phyloP scores from a whole-genome alignment of 2,797 vertebrate species.

The Kryptopterus vitreolus region DNA sequence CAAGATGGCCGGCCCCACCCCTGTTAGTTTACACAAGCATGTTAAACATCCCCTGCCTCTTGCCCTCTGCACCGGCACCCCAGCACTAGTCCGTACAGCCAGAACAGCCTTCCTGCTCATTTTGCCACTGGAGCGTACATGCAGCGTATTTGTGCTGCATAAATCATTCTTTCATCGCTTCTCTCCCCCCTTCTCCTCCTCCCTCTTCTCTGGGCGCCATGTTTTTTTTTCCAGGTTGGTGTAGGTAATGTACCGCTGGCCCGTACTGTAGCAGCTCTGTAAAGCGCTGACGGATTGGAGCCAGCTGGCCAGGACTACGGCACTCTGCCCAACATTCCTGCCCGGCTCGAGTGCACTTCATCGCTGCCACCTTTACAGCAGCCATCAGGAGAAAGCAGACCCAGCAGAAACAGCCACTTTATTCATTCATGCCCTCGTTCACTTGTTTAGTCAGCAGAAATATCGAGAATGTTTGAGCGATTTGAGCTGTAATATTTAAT shows the following conservation, averaged over 20 bases:
- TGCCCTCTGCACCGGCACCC: slow-evolving; percentile 46
- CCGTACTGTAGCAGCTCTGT: slow-evolving; percentile 60
- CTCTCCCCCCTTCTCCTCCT: too few relatives aligned
- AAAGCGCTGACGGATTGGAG: slow-evolving; percentile 58
- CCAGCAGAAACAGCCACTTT: slow-evolving; percentile 28
- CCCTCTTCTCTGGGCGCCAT: slow-evolving; percentile 36
- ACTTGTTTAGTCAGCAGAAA: slow-evolving; percentile 43
- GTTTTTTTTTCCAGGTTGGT: slow-evolving; percentile 53
- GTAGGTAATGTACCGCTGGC: slow-evolving; percentile 49
- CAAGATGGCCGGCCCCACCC: slow-evolving; percentile 56
- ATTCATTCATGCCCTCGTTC: slow-evolving; percentile 41
- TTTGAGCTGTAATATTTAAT: slow-evolving; percentile 20
- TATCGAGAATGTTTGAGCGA: not conserved
- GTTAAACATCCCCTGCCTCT: slow-evolving; percentile 55
- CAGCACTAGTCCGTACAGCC: slow-evolving; percentile 44
- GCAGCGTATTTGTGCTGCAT: slow-evolving; percentile 56
- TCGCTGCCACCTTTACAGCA: slow-evolving; percentile 25
- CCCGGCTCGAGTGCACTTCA: slow-evolving; percentile 35
- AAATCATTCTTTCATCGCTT: slow-evolving; percentile 65
- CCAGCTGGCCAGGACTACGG: slow-evolving; percentile 55
- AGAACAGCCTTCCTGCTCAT: slow-evolving; percentile 49
- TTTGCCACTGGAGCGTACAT: slow-evolving; percentile 39
- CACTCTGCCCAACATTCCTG: slow-evolving; percentile 36
- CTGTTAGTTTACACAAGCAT: slow-evolving; percentile 58
- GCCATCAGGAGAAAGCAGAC: slow-evolving; percentile 23